Conservation (phyloP, 2,888 invertebrate genomes). For the Spicauda simplicius region DNA sequence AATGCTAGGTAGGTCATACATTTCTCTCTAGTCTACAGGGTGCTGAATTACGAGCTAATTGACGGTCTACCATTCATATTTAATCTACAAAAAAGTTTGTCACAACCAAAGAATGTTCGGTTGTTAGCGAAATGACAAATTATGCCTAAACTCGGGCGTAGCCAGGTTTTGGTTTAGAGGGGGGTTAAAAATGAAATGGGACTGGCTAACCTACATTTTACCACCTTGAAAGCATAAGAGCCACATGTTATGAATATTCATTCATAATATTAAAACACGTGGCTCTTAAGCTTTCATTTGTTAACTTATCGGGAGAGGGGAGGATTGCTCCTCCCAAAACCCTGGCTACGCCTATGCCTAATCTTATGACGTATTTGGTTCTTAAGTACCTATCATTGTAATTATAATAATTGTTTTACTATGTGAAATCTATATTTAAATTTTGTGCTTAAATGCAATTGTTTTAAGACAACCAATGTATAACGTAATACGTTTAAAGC, state of each 20-base stretch:
- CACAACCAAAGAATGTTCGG: constrained; percentile 63
- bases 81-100: constrained; percentile 39
- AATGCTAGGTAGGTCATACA: constrained; percentile 67
- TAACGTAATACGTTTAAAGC: not conserved
- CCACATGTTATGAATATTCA: too few relatives aligned
- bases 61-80: constrained; percentile 53
- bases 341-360: too few relatives aligned
- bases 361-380: constrained; percentile 12
- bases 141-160: constrained; percentile 47
- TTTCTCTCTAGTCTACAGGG: constrained; percentile 75
- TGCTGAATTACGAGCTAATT: constrained; percentile 62
- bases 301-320: too few relatives aligned
- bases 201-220: too few relatives aligned
- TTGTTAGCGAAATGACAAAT: constrained; percentile 38
- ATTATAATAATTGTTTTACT: constrained; percentile 32
- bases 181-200: too few relatives aligned
- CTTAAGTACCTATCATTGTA: constrained; percentile 14
- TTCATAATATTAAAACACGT: too few relatives aligned
- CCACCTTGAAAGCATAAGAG: too few relatives aligned
- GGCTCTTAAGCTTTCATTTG: too few relatives aligned
- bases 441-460: constrained; percentile 26
- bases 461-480: constrained; percentile 6
- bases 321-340: too few relatives aligned
- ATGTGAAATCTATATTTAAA: constrained; percentile 20
- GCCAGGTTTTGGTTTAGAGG: too few relatives aligned